Evolutionary conservation across 2,888 invertebrate genomes (phyloP), one percentile per base, ranked within the genome.

Genomic region (Erebia epiphron): DNA sequence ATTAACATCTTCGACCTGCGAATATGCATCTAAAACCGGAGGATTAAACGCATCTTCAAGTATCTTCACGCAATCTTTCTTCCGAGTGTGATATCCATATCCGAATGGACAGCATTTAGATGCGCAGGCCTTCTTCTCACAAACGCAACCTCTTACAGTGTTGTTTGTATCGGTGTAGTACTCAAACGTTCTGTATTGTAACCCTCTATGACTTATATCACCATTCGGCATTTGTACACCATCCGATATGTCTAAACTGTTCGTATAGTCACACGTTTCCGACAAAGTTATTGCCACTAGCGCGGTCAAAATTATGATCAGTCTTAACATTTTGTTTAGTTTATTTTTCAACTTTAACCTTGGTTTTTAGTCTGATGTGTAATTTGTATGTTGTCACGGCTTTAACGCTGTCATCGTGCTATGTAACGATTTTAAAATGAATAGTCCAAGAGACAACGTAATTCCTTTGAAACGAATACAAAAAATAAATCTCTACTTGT

Each of bases 91-190:
- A 60, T 83, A 85, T 0, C 77, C 85, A n/a, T 75, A 73, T 0
- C 88, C 89, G 0, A 78, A 70, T 0, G 84, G 85, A 67, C 91
- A 91, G 57, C 91, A 91, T 72, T 90, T 91, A 7, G 80, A 72
- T 0, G 85, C 62, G 72, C 87, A 90, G 0, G 54, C 72, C 56
- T 82, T 76, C 52, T 86, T 85, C 11, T 71, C 73, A 67, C 86
- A 87, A 1, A 84, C 63, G 76, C 88, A 89, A 0, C 83, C 86
- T 71, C 57, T 82, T 72, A 2, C 65, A 61, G 1, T 79, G 75
- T 0, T 82, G 0, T 70, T 72, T 8, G 77, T 76, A 18, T 85
- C 83, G 1, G 77, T 66, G 60, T 77, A 83, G 74, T 86, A 87
- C 71, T 91, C 85, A 2, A 77, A 75, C 4, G 74, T 75, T 1